Conservation (phyloP, 1,140 invertebrate genomes). For the Chironomus striatipennis region DNA sequence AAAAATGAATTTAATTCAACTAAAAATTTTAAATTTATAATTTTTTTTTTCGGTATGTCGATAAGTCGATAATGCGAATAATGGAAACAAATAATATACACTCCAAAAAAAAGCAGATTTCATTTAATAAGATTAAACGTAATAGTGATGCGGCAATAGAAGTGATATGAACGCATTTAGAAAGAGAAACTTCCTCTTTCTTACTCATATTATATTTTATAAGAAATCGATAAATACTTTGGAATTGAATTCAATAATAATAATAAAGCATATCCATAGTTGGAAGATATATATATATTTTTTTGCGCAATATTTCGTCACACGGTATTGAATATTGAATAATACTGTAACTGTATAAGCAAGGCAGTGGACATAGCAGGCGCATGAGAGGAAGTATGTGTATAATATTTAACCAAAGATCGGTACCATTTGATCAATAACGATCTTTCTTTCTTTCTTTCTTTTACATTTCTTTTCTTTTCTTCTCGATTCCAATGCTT, state of each 20-base stretch:
- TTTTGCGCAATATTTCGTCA: constrained; percentile 7
- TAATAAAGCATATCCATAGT: neutral
- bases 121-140: neutral
- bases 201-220: constrained; percentile 9
- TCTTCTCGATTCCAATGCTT: neutral
- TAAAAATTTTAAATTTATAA: too few species aligned
- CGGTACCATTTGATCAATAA: constrained; percentile 7
- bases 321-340: neutral
- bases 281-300: neutral
- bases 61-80: constrained; percentile 11
- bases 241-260: neutral
- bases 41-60: neutral
- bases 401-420: constrained; percentile 4
- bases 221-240: constrained; percentile 9
- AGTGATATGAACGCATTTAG: neutral
- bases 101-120: constrained; percentile 4
- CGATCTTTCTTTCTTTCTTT: neutral
- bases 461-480: too few species aligned
- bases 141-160: neutral
- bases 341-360: neutral
- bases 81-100: neutral
- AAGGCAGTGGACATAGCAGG: neutral
- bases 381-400: neutral
- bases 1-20: neutral
- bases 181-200: constrained; percentile 1